A percentile compares a stretch with the other conserved stretches of the same genome.
Conservation (phyloP, 2,888 invertebrate genomes). For the Lasioglossum pauxillum region DNA sequence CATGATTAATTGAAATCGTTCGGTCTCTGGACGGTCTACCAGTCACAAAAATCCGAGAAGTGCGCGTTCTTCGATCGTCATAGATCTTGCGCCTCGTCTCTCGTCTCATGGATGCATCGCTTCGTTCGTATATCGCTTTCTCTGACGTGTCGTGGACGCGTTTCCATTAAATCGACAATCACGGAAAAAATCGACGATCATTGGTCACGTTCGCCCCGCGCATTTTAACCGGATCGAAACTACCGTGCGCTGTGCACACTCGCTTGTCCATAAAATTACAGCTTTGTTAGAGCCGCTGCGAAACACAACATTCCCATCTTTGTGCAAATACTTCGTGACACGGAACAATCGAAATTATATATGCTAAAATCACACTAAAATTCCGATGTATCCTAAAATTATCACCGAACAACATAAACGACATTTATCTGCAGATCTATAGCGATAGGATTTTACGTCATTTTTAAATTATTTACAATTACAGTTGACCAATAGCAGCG, state of each 20-base stretch:
- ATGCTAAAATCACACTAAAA: too few species aligned
- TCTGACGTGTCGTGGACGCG: conserved; percentile 41
- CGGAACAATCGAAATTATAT: not conserved
- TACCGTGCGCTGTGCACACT: not conserved
- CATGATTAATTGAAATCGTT: conserved; percentile 40
- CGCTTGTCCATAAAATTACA: not conserved
- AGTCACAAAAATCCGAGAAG: conserved; percentile 63
- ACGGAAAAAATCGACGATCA: not conserved
- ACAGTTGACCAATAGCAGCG: not conserved
- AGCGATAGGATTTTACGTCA: not conserved
- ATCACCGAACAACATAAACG: not conserved
- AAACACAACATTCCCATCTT: not conserved
- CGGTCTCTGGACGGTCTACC: conserved; percentile 57
- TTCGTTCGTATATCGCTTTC: conserved; percentile 49
- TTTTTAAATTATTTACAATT: not conserved
- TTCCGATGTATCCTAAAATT: not conserved
- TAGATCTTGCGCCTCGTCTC: conserved; percentile 63
- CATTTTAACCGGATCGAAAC: not conserved
- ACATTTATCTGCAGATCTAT: not conserved
- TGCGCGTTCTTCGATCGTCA: conserved; percentile 70
- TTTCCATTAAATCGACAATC: conserved; percentile 39
- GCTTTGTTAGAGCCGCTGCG: not conserved
- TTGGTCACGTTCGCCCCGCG: conserved; percentile 12
- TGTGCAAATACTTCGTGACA: not conserved
- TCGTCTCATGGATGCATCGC: conserved; percentile 49